These are phyloP conservation scores for Cryptomyrus ogoouensis DNA, from an alignment of 2,113 vertebrate genomes.

Conservation along the genomic window DNA sequence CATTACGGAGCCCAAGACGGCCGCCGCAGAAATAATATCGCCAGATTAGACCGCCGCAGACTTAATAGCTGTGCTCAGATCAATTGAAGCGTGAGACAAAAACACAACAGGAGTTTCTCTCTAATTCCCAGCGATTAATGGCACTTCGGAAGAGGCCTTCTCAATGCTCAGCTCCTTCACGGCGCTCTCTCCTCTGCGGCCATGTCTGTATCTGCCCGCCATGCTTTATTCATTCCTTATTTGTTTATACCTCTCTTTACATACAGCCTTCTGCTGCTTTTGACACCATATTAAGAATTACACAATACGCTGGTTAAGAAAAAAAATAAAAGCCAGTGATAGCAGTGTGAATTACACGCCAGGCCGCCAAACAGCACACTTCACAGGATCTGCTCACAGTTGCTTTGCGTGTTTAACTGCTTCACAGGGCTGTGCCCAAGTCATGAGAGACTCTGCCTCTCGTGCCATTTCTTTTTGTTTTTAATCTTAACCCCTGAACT, in stretches of 20 bases:
- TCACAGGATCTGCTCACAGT: neutral
- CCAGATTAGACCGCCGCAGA: constrained; percentile 1
- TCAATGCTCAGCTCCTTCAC: neutral
- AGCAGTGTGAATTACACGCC: constrained; percentile 10
- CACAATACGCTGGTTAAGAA: neutral
- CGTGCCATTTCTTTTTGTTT: neutral
- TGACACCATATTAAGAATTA: constrained; percentile 33
- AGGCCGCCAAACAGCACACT: neutral
- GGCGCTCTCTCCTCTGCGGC: neutral
- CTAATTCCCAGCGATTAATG: constrained; percentile 1
- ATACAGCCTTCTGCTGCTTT: neutral
- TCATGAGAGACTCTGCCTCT: constrained; percentile 17
- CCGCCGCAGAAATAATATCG: neutral
- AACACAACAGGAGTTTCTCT: neutral
- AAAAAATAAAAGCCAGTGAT: constrained; percentile 23
- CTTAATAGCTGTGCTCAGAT: constrained; percentile 3
- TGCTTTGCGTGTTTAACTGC: constrained; percentile 32
- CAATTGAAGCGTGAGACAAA: constrained; percentile 5
- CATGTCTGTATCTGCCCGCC: neutral
- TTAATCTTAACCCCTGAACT: neutral
- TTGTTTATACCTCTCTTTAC: neutral
- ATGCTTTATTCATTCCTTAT: neutral
- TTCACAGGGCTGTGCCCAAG: constrained; percentile 28
- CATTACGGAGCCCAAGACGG: neutral
- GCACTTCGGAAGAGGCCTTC: neutral